These are phyloP conservation scores for Gambusia affinis DNA, from an alignment of 2,113 vertebrate species.

Conservation along the genomic window DNA sequence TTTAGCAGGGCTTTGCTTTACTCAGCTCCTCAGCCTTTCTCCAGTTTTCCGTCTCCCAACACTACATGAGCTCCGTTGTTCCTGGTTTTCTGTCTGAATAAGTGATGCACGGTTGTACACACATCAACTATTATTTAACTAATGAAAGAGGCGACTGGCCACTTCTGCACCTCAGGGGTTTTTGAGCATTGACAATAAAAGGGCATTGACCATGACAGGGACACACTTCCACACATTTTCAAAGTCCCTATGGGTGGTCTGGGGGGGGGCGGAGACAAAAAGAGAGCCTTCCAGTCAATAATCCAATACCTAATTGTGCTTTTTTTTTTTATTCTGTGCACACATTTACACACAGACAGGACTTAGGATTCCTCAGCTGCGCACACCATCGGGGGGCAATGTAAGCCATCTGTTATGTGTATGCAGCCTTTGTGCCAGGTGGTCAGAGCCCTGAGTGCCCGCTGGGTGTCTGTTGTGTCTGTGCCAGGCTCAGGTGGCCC, in stretches of 20 bases:
- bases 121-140: neutral
- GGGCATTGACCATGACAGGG: constrained; percentile 34
- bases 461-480: constrained; percentile 51
- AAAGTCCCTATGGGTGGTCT: constrained; percentile 41
- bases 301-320: constrained; percentile 50
- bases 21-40: constrained; percentile 11
- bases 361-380: constrained; percentile 56
- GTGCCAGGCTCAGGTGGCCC: constrained; percentile 63
- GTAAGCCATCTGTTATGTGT: constrained; percentile 62
- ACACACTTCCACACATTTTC: constrained; percentile 26
- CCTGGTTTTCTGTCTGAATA: too few relatives aligned
- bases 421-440: constrained; percentile 56
- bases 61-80: neutral
- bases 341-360: constrained; percentile 33
- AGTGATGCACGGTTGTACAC: too few relatives aligned
- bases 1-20: neutral
- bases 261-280: constrained; percentile 31
- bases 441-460: constrained; percentile 40
- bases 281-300: constrained; percentile 50
- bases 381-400: constrained; percentile 34
- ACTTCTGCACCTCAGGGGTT: constrained; percentile 51
- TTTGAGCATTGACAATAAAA: constrained; percentile 55
- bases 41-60: constrained; percentile 17
- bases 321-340: constrained; percentile 30
- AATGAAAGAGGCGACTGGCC: neutral